Base-by-base conservation (phyloP, 2,113 vertebrate genomes). In the Pollachius pollachius region DNA sequence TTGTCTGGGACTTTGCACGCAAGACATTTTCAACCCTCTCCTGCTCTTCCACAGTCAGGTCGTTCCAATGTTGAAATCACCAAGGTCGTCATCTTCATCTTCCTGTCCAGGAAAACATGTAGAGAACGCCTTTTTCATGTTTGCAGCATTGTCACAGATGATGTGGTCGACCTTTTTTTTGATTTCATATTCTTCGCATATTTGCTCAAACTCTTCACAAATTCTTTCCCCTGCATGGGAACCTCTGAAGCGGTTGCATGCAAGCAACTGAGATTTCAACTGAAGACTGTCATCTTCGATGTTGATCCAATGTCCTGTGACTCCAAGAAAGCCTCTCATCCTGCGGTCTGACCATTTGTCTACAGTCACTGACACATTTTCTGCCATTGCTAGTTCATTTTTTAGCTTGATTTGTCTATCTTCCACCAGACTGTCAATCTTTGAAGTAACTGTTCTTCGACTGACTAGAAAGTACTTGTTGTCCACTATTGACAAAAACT, bases 281-380 rank as follows among this genome's bases (percentile, higher is more conserved):
- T n/a, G n/a, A n/a, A n/a, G n/a, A n/a, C n/a, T n/a, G n/a, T n/a
- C n/a, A n/a, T n/a, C n/a, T n/a, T n/a, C n/a, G n/a, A n/a, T n/a
- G n/a, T n/a, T 54, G 56, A 76, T 72, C 74, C 74, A 72, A 21
- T 72, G 70, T 59, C 60, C 69, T n/a, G 69, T 76, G 64, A 72
- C 21, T 52, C 69, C 74, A 41, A 76, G 62, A 62, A 16, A 76
- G 63, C 69, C 74, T 62, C 74, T 65, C 74, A 76, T 72, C 70
- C 57, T 72, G n/a, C 69, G 37, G 65, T 76, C 74, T 48, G 69
- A 72, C 69, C 69, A 76, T 58, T 67, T 67, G 37, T 76, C 74
- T 64, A 72, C 74, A 62, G 69, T 72, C 41, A 76, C 62, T 30
- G 73, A 75, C 30, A 71, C 41, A 70, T 75, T 52, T n/a, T 75